phyloP scores from a whole-genome alignment of 1,140 invertebrate species.

The Anadara kagoshimensis region DNA sequence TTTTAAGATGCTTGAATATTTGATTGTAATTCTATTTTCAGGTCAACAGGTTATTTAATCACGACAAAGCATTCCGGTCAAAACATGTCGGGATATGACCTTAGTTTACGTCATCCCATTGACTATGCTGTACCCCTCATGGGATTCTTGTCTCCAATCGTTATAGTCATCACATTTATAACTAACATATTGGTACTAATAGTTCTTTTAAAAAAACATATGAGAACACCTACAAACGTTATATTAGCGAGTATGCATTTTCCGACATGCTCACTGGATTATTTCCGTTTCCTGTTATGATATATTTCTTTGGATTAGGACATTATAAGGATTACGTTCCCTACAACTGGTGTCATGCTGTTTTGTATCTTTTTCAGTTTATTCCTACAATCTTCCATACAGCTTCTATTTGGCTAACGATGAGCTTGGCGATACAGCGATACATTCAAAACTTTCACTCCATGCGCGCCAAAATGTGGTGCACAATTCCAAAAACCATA shows the following conservation, averaged over 20 bases:
- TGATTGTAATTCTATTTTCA: no score
- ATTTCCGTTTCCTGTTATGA: slow-evolving; percentile 90
- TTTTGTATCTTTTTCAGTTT: slow-evolving; percentile 74
- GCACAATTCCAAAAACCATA: slow-evolving; percentile 87
- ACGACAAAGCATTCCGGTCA: no score
- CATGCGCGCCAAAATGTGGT: slow-evolving; percentile 87
- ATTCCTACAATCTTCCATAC: slow-evolving; percentile 94
- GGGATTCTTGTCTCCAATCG: slow-evolving; percentile 85
- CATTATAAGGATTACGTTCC: slow-evolving; percentile 81
- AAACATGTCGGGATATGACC: no score
- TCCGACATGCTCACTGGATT: slow-evolving; percentile 94
- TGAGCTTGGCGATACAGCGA: slow-evolving; percentile 87
- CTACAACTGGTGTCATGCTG: slow-evolving; percentile 81
- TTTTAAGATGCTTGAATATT: no score
- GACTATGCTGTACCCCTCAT: slow-evolving; percentile 48
- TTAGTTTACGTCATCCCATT: no score
- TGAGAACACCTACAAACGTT: slow-evolving; percentile 82
- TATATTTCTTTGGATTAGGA: slow-evolving; percentile 93
- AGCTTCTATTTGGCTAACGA: slow-evolving; percentile 90
- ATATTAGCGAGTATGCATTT: slow-evolving; percentile 88
- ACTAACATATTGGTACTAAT: slow-evolving; percentile 91
- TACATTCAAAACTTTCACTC: slow-evolving; percentile 95
- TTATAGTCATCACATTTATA: slow-evolving; percentile 89
- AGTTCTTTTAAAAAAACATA: slow-evolving; percentile 79
- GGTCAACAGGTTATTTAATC: no score